Conservation (phyloP, 2,113 vertebrate species). For the Coptodon rendalli region DNA sequence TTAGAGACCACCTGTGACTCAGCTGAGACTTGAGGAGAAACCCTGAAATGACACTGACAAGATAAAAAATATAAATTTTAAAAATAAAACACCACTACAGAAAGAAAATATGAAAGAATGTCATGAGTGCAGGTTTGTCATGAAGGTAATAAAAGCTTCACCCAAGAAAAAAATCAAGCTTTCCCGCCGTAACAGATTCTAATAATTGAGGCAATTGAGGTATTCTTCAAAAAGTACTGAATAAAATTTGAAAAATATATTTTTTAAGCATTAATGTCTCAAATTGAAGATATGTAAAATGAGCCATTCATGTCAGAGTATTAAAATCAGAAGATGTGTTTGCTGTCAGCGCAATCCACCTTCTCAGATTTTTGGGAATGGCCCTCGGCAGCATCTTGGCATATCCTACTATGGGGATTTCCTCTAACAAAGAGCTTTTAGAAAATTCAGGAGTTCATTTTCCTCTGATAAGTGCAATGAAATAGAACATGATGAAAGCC, state of each 20-base stretch:
- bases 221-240: not conserved
- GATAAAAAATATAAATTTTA: not conserved
- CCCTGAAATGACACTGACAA: not conserved
- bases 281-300: not conserved
- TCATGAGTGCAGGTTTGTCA: not conserved
- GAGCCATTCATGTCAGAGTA: not conserved
- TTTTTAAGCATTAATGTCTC: not conserved
- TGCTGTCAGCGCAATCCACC: not conserved
- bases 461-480: conserved; percentile 5
- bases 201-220: not conserved
- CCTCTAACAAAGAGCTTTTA: conserved; percentile 42
- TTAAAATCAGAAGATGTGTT: not conserved
- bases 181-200: not conserved
- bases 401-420: conserved; percentile 21
- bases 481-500: conserved; percentile 22
- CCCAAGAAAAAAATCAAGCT: not conserved
- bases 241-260: not conserved
- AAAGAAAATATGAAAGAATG: not conserved
- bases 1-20: not conserved
- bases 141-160: not conserved
- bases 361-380: not conserved
- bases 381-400: conserved; percentile 26
- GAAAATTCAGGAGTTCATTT: conserved; percentile 19
- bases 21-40: not conserved
- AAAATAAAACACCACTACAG: not conserved